Base-by-base conservation (phyloP, 2,888 invertebrate species). In the Drosophila tanythrix region DNA sequence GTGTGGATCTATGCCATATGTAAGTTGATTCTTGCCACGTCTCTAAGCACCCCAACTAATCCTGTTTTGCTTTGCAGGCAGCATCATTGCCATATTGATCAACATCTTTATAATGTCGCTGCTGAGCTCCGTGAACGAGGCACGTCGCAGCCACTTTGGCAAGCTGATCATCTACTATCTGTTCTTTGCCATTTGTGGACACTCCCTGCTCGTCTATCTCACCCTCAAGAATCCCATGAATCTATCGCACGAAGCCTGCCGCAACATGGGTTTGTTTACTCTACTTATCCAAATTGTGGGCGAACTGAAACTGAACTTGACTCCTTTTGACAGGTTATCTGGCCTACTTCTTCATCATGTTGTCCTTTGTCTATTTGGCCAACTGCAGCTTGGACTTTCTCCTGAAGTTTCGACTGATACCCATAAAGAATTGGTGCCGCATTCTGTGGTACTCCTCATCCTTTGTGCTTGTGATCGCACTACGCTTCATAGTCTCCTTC, bases 1-100 rank as follows among this genome's bases (percentile, higher is more conserved):
- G 76, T 91, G 18, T 91, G 91, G 91, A 90, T 91, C 61, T 91
- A 90, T 76, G 90, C 82, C n/a, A 91, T 91, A 21, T 91, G 91
- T 91, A 58, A 70, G 90, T 51, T 7, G 10, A 15, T 18, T 8
- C 31, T 11, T 6, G 5, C 2, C 2, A 2, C 0, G 15, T 3
- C 3, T 1, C 46, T 5, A 13, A 0, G 1, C 4, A 15, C 0
- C 5, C n/a, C 13, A n/a, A 1, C 11, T 21, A 31, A 74, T n/a
- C 29, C 25, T 10, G 18, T 3, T 15, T 27, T 18, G 13, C 18
- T 2, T 64, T 62, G 0, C 58, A 91, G 91, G 91, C 69, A 82
- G 82, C 53, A 79, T 83, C 21, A 74, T 91, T 36, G 91, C 92
- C 36, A 90, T 91, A 36, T 40, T 91, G 6, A 83, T 91, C 31